Conservation (phyloP, 2,888 invertebrate species). For the Dolichomitus sp. region DNA sequence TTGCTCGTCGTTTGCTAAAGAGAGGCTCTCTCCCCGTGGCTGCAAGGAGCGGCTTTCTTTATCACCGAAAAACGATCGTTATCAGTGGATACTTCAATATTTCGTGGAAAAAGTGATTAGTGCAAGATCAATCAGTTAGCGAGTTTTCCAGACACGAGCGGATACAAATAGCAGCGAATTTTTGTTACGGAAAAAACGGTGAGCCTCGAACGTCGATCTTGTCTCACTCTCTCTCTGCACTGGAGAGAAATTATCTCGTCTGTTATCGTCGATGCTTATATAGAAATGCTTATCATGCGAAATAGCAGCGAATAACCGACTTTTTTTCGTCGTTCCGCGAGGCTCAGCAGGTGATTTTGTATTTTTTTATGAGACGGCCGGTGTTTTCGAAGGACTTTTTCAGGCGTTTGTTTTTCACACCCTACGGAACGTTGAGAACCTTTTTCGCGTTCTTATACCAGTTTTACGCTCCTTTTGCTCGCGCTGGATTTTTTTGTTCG, state of each 20-base stretch:
- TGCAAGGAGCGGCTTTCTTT: constrained; percentile 62
- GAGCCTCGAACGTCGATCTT: constrained; percentile 13
- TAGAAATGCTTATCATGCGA: neutral
- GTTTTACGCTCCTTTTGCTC: neutral
- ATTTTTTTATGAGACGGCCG: neutral
- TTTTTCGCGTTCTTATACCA: neutral
- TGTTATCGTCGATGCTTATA: neutral
- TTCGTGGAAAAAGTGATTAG: neutral
- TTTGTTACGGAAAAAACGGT: constrained; percentile 21
- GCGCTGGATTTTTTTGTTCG: neutral
- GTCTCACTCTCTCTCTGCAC: neutral
- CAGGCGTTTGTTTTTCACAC: neutral
- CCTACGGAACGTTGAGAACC: neutral
- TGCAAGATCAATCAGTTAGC: neutral
- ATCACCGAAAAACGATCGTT: constrained; percentile 23
- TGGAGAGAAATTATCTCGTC: constrained; percentile 7
- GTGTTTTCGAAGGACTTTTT: constrained; percentile 1
- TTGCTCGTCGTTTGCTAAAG: constrained; percentile 51
- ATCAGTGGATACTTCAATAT: neutral
- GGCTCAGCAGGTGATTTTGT: neutral
- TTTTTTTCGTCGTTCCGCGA: neutral
- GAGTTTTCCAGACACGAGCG: neutral
- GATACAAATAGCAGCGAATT: constrained; percentile 13
- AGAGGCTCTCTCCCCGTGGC: constrained; percentile 45
- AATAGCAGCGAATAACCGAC: neutral